These are phyloP conservation scores for Megaleporinus macrocephalus DNA, from an alignment of 2,113 vertebrate species.

Conservation along the genomic window DNA sequence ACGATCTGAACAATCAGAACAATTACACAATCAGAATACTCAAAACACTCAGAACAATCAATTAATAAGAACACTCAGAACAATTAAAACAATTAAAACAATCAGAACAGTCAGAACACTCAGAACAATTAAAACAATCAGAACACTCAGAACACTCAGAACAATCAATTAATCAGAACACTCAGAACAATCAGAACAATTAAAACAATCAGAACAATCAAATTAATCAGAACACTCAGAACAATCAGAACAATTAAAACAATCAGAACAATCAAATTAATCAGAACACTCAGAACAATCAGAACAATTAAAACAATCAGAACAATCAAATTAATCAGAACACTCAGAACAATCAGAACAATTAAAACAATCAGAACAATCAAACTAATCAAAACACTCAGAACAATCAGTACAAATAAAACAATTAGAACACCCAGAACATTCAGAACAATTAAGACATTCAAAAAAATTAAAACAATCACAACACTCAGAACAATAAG, in stretches of 20 bases:
- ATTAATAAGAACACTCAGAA: background rate
- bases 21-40: no score
- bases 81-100: background rate
- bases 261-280: no score
- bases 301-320: background rate
- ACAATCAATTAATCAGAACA: background rate
- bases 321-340: no score
- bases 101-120: background rate
- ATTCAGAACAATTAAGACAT: background rate
- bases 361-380: no score
- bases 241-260: background rate
- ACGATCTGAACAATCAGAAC: background rate
- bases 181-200: background rate
- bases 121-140: background rate
- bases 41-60: no score
- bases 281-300: background rate
- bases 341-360: background rate
- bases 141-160: background rate
- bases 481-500: background rate
- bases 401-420: background rate
- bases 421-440: background rate
- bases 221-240: no score
- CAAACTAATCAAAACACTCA: background rate
- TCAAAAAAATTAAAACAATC: background rate
- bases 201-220: no score